Evolutionary conservation across 2,888 invertebrate genomes (phyloP), one percentile per base, ranked within the genome.

Genomic region (Parapristionchus giblindavisi): DNA sequence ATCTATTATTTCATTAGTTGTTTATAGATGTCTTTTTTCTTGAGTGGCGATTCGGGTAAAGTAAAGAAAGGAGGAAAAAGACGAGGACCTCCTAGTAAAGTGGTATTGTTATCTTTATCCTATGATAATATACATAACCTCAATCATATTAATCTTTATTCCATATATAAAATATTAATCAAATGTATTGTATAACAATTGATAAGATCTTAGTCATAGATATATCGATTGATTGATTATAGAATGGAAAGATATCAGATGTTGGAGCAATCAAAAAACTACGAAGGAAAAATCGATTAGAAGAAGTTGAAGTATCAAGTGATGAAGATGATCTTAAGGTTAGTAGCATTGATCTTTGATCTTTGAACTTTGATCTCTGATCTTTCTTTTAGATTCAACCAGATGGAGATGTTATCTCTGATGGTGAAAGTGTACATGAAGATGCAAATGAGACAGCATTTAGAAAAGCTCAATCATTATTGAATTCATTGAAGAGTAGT

Each of bases 401-500:
- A 54, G 54, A 43, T 43, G 43, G 54, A 54, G 54, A 54, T 54
- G 17, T 54, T 14, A 27, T 14, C 21, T 65, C 65, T 14, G 68
- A 68, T 3, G 29, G 14, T 40, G 65, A 65, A 65, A 29, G 27
- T 43, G n/a, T 68, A 2, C 34, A 51, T n/a, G 68, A 68, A 34
- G 68, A 68, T 34, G 51, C 51, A 3, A 52, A 68, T 52, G 34
- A 68, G 36, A 52, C 68, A 36, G 68, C 68, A 52, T 68, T 68
- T 36, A 73, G 75, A 75, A 77, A 75, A 48, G 77, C 76, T 6
- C 60, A 72, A 61, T 68, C 68, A 29, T 74, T 79, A 36, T 43
- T 79, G 52, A 76, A 77, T 32, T 75, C 76, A 38, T 51, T 79
- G 17, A 78, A 77, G 29, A 66, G 52, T 4, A 78, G 77, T 56